These are phyloP conservation scores for Speoplatyrhinus poulsoni DNA, from an alignment of 2,113 vertebrate genomes.

Conservation along the genomic window DNA sequence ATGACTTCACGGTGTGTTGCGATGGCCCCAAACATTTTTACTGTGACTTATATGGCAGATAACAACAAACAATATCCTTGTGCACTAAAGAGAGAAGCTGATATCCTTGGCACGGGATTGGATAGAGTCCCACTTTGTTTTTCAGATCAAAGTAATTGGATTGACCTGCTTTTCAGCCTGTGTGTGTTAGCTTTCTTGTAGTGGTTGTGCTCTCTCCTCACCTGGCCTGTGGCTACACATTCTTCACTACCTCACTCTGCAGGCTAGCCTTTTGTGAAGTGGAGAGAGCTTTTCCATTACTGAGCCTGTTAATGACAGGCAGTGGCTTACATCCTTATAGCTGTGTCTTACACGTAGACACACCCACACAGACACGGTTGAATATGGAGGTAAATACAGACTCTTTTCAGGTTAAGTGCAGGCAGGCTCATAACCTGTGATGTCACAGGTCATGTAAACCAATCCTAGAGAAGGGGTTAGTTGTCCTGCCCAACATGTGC, in stretches of 20 bases:
- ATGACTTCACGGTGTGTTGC: too few species aligned
- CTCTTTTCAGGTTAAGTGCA: conserved; percentile 1
- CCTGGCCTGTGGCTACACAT: conserved; percentile 17
- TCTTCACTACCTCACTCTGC: not conserved
- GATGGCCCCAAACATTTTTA: too few species aligned
- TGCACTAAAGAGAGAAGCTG: not conserved
- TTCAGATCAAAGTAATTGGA: conserved; percentile 64
- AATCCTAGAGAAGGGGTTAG: too few species aligned
- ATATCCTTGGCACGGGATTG: conserved; percentile 31
- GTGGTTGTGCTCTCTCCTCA: conserved; percentile 43
- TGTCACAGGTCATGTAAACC: too few species aligned
- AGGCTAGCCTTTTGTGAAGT: not conserved
- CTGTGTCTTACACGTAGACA: not conserved
- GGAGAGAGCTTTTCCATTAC: conserved; percentile 39
- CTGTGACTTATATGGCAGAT: not conserved
- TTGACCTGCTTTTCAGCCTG: conserved; percentile 67
- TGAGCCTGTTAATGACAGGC: conserved; percentile 38
- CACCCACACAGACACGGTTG: not conserved
- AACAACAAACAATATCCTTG: not conserved
- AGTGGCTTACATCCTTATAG: not conserved
- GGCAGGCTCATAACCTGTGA: not conserved
- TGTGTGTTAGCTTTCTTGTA: conserved; percentile 47
- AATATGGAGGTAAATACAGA: not conserved
- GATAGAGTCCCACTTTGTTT: conserved; percentile 48
- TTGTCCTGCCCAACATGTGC: too few species aligned